A percentile compares a stretch with the other conserved stretches of the same genome.
phyloP scores from a whole-genome alignment of 35 echinoderm and acorn worm genomes.

The Lytechinus pictus region DNA sequence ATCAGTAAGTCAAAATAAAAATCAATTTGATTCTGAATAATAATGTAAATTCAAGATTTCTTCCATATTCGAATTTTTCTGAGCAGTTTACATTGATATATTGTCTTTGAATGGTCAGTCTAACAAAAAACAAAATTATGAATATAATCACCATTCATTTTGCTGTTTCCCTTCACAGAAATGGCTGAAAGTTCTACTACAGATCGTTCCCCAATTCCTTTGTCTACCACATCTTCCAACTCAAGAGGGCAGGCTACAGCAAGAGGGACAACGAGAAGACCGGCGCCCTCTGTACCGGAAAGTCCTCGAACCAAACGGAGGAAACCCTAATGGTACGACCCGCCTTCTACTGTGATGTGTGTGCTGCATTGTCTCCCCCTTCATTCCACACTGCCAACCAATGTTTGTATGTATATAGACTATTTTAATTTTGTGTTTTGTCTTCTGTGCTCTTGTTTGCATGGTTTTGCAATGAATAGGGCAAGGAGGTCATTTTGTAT shows the following conservation, averaged over 20 bases:
- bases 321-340: background rate
- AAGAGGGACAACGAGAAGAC: background rate
- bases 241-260: background rate
- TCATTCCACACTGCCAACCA: background rate
- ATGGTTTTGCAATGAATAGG: no score
- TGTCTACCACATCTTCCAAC: background rate
- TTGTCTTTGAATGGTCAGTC: no score
- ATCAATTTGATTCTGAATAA: no score
- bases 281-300: background rate
- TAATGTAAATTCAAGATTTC: no score
- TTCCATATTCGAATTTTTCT: no score
- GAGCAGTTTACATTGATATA: no score
- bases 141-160: no score
- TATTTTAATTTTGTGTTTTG: no score
- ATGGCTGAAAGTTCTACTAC: background rate
- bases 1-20: conserved; percentile 53
- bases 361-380: background rate
- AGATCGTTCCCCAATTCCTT: background rate
- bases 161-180: background rate
- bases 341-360: background rate
- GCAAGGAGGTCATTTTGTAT: background rate
- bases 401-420: background rate
- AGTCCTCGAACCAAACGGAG: conserved; percentile 3
- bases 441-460: no score
- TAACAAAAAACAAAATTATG: no score